Percentiles rank a stretch among this genome's conserved stretches.
These are phyloP conservation scores for Notothenia coriiceps DNA, from an alignment of 2,113 vertebrate genomes.

Conservation along the genomic window DNA sequence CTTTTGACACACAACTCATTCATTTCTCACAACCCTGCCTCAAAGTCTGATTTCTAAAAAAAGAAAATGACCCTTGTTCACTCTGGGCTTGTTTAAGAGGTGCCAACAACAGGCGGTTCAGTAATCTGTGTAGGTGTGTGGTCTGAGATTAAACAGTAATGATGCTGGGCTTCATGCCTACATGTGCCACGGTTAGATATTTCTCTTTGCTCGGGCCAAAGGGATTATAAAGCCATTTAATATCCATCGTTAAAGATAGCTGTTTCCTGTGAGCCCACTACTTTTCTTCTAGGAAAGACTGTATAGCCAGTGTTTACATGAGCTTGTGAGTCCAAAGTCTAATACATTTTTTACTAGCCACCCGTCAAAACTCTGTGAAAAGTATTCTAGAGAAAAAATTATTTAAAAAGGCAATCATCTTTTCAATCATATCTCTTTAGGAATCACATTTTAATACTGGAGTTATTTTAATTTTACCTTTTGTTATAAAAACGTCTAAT, in stretches of 20 bases:
- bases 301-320: neutral
- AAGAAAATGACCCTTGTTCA: conserved; percentile 31
- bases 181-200: neutral
- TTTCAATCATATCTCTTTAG: neutral
- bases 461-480: no score
- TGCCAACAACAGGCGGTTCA: conserved; percentile 1
- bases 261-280: conserved; percentile 1
- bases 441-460: no score
- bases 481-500: neutral
- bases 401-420: neutral
- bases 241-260: conserved; percentile 17
- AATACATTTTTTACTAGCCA: neutral
- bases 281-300: neutral
- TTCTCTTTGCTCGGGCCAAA: conserved; percentile 23
- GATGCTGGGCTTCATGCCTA: conserved; percentile 31
- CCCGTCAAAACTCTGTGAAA: no score
- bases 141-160: conserved; percentile 52
- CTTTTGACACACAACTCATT: neutral
- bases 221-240: conserved; percentile 25
- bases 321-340: neutral
- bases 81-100: neutral
- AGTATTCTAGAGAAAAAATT: neutral
- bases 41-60: conserved; percentile 19
- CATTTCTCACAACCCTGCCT: conserved; percentile 3
- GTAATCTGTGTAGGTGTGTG: conserved; percentile 52